Conservation (phyloP, 1,140 invertebrate genomes). For the Latrodectus geometricus region DNA sequence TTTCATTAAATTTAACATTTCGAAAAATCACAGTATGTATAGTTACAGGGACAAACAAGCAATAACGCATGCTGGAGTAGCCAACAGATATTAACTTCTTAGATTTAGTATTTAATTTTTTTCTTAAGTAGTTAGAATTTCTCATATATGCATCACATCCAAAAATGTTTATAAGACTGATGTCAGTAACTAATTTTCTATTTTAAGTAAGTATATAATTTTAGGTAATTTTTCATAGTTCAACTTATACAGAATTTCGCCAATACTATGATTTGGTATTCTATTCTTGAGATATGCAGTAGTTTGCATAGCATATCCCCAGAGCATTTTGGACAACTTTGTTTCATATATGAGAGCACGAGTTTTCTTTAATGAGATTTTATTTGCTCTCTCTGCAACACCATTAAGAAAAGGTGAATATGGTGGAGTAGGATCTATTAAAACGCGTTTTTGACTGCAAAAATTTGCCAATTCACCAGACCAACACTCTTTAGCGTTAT, state of each 20-base stretch:
- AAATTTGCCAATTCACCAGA: neutral
- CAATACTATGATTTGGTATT: slow-evolving; percentile 5
- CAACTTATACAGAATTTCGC: slow-evolving; percentile 66
- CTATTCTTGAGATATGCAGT: slow-evolving; percentile 62
- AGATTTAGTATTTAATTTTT: slow-evolving; percentile 36
- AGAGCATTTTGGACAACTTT: slow-evolving; percentile 54
- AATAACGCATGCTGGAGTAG: slow-evolving; percentile 13
- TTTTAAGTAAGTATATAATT: no score
- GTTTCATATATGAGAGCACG: slow-evolving; percentile 58
- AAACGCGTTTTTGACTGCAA: neutral
- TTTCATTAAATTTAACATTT: slow-evolving; percentile 34
- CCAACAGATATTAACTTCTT: slow-evolving; percentile 22
- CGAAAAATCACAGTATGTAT: neutral
- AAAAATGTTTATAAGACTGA: slow-evolving; percentile 66
- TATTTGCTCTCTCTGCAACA: slow-evolving; percentile 55
- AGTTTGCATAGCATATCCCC: slow-evolving; percentile 61
- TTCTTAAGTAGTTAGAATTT: neutral
- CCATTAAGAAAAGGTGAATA: slow-evolving; percentile 55
- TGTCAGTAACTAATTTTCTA: no score
- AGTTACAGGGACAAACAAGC: neutral
- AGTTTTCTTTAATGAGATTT: slow-evolving; percentile 44
- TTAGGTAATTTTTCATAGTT: slow-evolving; percentile 66
- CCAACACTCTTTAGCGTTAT: neutral
- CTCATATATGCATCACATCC: slow-evolving; percentile 66
- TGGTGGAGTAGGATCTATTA: slow-evolving; percentile 9